These are phyloP conservation scores for Dolichomitus sp. DNA, from an alignment of 2,888 invertebrate genomes.

Conservation along the genomic window DNA sequence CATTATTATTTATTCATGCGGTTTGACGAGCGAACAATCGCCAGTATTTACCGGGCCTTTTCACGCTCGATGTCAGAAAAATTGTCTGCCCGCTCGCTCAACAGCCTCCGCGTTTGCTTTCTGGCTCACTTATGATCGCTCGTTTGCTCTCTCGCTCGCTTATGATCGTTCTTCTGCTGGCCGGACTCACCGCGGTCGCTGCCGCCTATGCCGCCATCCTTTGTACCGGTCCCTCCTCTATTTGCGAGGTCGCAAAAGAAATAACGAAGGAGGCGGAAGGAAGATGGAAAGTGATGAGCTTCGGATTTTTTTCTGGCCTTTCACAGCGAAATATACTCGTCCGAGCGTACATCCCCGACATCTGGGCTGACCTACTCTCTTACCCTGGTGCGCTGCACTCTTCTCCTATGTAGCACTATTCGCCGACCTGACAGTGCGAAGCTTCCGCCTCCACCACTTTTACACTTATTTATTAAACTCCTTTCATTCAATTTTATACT, in stretches of 20 bases:
- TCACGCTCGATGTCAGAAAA: slow-evolving; percentile 70
- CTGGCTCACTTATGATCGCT: slow-evolving; percentile 50
- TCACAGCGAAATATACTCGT: slow-evolving; percentile 71
- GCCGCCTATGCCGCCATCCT: too few relatives aligned
- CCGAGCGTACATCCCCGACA: slow-evolving; percentile 74
- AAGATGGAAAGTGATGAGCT: slow-evolving; percentile 55
- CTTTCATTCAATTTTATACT: slow-evolving; percentile 3
- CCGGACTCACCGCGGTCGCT: slow-evolving; percentile 6
- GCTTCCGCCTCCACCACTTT: slow-evolving; percentile 3
- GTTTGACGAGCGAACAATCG: slow-evolving; percentile 84
- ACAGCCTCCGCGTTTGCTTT: slow-evolving; percentile 45
- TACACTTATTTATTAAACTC: background rate
- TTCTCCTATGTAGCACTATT: background rate
- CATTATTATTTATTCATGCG: slow-evolving; percentile 84
- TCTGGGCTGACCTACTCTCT: slow-evolving; percentile 71
- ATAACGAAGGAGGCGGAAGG: slow-evolving; percentile 44
- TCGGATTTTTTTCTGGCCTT: slow-evolving; percentile 63
- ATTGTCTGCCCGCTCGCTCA: slow-evolving; percentile 58
- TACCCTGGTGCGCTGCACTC: slow-evolving; percentile 31
- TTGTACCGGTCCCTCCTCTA: slow-evolving; percentile 51
- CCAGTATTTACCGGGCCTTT: slow-evolving; percentile 72
- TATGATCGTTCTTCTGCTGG: slow-evolving; percentile 36
- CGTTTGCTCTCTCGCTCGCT: slow-evolving; percentile 50
- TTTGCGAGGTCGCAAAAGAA: slow-evolving; percentile 53
- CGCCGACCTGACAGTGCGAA: slow-evolving; percentile 40